Base-by-base conservation (phyloP, 1,140 invertebrate genomes). In the Heterodera carotae region DNA sequence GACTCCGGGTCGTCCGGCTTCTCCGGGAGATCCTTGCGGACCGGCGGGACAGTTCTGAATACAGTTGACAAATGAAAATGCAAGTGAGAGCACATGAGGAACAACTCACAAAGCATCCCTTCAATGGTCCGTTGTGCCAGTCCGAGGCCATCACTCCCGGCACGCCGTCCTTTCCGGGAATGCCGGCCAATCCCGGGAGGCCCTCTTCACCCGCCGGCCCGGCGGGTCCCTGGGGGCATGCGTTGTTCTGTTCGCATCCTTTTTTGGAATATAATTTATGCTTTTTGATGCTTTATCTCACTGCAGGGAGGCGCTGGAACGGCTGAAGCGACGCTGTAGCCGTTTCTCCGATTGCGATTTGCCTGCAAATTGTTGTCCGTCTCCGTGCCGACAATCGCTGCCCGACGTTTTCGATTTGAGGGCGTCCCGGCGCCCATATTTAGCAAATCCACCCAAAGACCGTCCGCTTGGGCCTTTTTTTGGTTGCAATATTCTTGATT, bases 381-480 rank as follows among this genome's bases (percentile, higher is more conserved):
- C 69, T 5, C 80, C 81, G 25, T 75, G 73, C 60, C 39, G n/a
- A 48, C 59, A 22, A 56, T 56, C 10, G 81, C 77, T n/a, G 82
- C 81, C 48, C 82, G 81, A 5, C 79, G 69, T 15, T 84, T 72
- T 66, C 82, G 75, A 22, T 80, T 80, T 36, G 70, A 48, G 56
- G 76, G 70, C n/a, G 78, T 76, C 8, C 56, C 78, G n/a, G 78
- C 76, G 27, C 75, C 82, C 67, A 83, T 77, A 34, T 71, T 71
- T 5, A 84, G 60, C 77, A 83, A 78, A 31, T 81, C 78, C 31
- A 29, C 75, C 76, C 82, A 83, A 2, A 83, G 73, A 36, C 66
- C 80, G 43, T 83, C 76, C 27, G 82, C 75, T 33, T 81, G 68
- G 25, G 80, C 82, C 78, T 78, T 53, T 69, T 79, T 33, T 33